phyloP scores from a whole-genome alignment of 2,797 vertebrate genomes.

The Microctenopoma lineatum region DNA sequence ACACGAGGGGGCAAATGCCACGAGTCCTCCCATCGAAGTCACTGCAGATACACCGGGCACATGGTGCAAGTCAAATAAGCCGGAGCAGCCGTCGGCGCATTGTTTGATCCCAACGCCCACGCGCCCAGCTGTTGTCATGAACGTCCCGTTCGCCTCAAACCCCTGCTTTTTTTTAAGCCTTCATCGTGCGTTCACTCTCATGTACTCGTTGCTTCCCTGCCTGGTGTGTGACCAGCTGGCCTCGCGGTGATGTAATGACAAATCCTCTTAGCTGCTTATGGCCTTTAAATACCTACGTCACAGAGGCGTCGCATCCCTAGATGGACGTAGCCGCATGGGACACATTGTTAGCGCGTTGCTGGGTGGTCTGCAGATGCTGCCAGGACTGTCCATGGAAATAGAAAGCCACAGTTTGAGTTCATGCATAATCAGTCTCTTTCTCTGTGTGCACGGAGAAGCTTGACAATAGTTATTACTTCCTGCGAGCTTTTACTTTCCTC shows the following conservation, averaged over 20 bases:
- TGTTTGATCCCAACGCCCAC: conserved; percentile 60
- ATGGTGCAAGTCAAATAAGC: conserved; percentile 38
- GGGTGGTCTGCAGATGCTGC: background rate
- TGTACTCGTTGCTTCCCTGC: conserved; percentile 15
- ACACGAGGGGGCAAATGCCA: conserved; percentile 6
- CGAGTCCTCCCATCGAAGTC: conserved; percentile 14
- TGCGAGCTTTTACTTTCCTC: conserved; percentile 23
- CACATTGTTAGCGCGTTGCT: background rate
- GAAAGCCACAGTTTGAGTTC: background rate
- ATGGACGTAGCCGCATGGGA: conserved; percentile 16
- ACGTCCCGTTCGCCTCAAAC: conserved; percentile 29
- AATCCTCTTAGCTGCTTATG: conserved; percentile 86
- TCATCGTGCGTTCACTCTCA: conserved; percentile 6
- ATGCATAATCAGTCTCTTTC: background rate
- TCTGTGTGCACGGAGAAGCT: background rate
- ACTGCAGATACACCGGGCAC: conserved; percentile 20
- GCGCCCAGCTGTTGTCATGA: conserved; percentile 65
- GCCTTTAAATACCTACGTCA: conserved; percentile 83
- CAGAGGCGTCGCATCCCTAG: conserved; percentile 47
- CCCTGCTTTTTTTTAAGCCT: conserved; percentile 24
- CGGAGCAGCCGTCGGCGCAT: conserved; percentile 5
- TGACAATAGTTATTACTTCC: background rate
- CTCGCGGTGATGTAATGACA: conserved; percentile 79
- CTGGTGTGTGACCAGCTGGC: conserved; percentile 51
- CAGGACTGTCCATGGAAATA: too few species aligned